Base-by-base conservation (phyloP, 2,797 vertebrate genomes). In the Alauda arvensis region DNA sequence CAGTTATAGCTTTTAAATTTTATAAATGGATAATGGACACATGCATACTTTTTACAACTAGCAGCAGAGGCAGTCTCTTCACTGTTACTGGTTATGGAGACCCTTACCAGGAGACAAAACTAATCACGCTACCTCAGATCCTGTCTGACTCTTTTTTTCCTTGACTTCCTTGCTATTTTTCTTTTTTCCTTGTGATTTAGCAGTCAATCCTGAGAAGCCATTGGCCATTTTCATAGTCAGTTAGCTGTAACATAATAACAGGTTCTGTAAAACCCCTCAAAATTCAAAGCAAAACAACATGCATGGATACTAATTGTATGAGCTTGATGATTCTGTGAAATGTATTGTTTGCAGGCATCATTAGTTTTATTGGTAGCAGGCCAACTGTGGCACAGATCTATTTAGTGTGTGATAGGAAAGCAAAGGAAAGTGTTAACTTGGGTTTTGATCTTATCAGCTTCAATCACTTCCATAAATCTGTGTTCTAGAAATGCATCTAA, bases 381-480 rank as follows among this genome's bases (percentile, higher is more conserved):
- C 85, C 85, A 89, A 20, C 78, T 93, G 88, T 90, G 90, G 74
- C 80, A 90, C 34, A 74, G 85, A 71, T 90, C 94, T 91, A 92
- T 94, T 92, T 88, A 89, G 92, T 1, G 29, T 87, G 87, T 90
- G 92, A 89, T 90, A 77, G 62, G 78, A 79, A 93, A 87, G 93
- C 85, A 91, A 89, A 90, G 74, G 90, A 95, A 95, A 95, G 94
- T 88, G 93, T 95, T 95, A 95, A 93, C 92, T 90, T 87, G 77
- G 81, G 88, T 90, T 95, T 94, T 95, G 94, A 95, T 95, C 94
- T 95, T 96, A 96, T 95, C 95, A 95, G 74, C 79, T 94, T 95
- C 94, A 95, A 95, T 96, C 95, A 94, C 87, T 92, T 93, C 91
- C 94, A 96, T 96, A 96, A 96, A 95, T 96, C 95, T 93, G 92